Evolutionary conservation across 2,888 invertebrate species (phyloP).

Genomic region (Tinea pellionella): DNA sequence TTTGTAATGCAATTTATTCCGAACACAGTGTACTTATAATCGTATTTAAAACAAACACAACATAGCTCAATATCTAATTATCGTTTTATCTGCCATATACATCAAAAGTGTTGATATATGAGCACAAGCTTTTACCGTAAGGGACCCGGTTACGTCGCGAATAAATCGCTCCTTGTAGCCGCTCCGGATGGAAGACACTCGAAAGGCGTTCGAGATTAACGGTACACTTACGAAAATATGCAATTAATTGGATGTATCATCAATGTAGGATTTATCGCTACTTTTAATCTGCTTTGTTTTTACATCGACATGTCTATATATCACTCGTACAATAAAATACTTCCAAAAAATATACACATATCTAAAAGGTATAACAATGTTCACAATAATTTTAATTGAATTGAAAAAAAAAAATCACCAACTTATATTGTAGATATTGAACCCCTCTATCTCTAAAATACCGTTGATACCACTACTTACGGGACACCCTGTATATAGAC

Average conservation of each 20-base stretch:
- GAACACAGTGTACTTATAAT: too few relatives aligned
- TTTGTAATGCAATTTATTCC: too few relatives aligned
- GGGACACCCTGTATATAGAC: too few relatives aligned
- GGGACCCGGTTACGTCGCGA: slow-evolving; percentile 55
- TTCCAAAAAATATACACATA: too few relatives aligned
- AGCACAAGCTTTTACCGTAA: slow-evolving; percentile 35
- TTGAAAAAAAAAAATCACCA: not conserved
- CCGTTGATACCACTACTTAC: too few relatives aligned
- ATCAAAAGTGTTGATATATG: not conserved
- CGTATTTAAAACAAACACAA: not conserved
- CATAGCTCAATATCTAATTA: not conserved
- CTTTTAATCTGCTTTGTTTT: too few relatives aligned
- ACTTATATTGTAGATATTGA: too few relatives aligned
- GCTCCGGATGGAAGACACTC: slow-evolving; percentile 24
- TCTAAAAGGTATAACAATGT: too few relatives aligned
- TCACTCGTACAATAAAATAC: too few relatives aligned
- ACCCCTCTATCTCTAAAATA: too few relatives aligned
- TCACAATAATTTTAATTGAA: not conserved
- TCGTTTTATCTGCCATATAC: not conserved
- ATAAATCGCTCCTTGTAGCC: slow-evolving; percentile 41
- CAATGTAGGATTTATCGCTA: not conserved
- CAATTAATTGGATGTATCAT: not conserved
- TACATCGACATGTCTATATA: too few relatives aligned
- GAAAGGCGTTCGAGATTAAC: slow-evolving; percentile 33
- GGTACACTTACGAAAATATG: slow-evolving; percentile 41